Conservation (phyloP, 2,888 invertebrate species). For the Cybosia mesomella region DNA sequence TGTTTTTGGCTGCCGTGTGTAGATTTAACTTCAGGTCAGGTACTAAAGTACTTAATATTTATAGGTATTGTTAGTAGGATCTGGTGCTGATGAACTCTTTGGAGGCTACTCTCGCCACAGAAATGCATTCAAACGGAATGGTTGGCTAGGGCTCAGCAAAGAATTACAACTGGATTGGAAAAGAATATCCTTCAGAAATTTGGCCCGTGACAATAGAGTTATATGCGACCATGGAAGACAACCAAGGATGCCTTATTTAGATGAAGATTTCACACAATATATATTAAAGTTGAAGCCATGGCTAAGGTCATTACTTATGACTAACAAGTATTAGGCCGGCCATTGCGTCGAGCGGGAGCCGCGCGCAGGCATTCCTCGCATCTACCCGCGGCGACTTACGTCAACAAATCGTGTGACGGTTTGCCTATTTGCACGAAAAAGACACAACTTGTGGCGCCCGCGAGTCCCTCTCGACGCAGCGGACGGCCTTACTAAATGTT, state of each 20-base stretch:
- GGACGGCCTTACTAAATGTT: not conserved
- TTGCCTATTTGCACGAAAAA: too few relatives aligned
- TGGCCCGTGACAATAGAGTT: constrained; percentile 97
- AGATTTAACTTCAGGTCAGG: not conserved
- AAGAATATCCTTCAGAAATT: constrained; percentile 95
- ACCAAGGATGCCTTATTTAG: constrained; percentile 93
- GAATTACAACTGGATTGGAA: constrained; percentile 93
- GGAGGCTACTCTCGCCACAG: constrained; percentile 97
- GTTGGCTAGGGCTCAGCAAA: constrained; percentile 85
- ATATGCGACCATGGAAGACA: constrained; percentile 96
- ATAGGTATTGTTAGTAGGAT: constrained; percentile 94
- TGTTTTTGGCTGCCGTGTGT: too few relatives aligned
- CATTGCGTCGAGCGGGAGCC: not conserved
- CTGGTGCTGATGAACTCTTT: constrained; percentile 99
- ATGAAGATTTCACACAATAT: constrained; percentile 90
- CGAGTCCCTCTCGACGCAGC: not conserved
- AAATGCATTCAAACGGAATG: constrained; percentile 88
- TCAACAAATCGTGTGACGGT: too few relatives aligned
- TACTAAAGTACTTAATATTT: constrained; percentile 23
- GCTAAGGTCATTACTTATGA: constrained; percentile 83
- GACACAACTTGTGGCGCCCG: not conserved
- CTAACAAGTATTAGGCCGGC: not conserved
- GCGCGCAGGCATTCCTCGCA: not conserved
- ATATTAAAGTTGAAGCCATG: constrained; percentile 89
- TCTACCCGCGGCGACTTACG: too few relatives aligned